Evolutionary conservation across 53 echinoderm and acorn worm genomes (phyloP).

Genomic region (Zoroaster sp.): DNA sequence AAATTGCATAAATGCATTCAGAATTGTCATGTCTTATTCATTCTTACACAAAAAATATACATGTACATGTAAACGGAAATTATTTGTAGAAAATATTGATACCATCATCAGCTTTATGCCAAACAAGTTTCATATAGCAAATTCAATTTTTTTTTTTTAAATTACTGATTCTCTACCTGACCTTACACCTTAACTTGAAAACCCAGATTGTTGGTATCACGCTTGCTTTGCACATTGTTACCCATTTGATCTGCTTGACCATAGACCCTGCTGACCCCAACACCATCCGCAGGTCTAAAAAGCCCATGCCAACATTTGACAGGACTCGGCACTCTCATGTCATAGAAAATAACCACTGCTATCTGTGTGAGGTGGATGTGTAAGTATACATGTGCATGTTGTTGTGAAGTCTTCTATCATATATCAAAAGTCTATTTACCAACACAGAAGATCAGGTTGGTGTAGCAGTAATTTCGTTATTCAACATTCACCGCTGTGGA

Average conservation of each 20-base stretch:
- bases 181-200: neutral
- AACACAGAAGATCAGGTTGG: too few relatives aligned
- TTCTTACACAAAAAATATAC: too few relatives aligned
- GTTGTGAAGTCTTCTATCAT: too few relatives aligned
- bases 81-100: too few relatives aligned
- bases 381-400: constrained; percentile 59
- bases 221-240: constrained; percentile 68
- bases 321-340: constrained; percentile 84
- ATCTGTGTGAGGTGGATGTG: constrained; percentile 93
- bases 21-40: too few relatives aligned
- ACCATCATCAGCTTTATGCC: too few relatives aligned
- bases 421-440: too few relatives aligned
- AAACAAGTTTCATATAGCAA: neutral
- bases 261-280: constrained; percentile 84
- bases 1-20: too few relatives aligned
- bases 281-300: constrained; percentile 34
- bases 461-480: too few relatives aligned
- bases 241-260: constrained; percentile 75
- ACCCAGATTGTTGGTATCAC: constrained; percentile 75
- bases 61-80: too few relatives aligned
- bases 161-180: neutral
- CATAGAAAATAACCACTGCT: constrained; percentile 94
- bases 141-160: neutral
- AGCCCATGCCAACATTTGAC: constrained; percentile 76
- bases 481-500: too few relatives aligned